These are phyloP conservation scores for Selenia dentaria DNA, from an alignment of 2,888 invertebrate species.

Conservation along the genomic window DNA sequence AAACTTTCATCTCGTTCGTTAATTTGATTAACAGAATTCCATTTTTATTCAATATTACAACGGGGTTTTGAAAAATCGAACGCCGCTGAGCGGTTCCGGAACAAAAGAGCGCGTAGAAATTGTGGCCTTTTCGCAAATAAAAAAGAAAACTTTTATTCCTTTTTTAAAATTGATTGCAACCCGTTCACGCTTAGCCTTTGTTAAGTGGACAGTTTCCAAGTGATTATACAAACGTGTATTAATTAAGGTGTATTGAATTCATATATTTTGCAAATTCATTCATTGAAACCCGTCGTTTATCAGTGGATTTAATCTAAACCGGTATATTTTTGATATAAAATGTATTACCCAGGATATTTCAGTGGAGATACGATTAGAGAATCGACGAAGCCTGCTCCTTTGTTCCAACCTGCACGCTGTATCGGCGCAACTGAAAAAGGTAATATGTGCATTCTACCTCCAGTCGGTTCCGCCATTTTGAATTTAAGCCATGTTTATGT, in stretches of 20 bases:
- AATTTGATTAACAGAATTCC: constrained; percentile 12
- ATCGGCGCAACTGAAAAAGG: constrained; percentile 47
- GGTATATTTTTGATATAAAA: background rate
- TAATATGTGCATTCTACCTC: constrained; percentile 43
- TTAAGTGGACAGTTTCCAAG: background rate
- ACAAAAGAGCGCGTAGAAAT: constrained; percentile 55
- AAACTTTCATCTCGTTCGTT: constrained; percentile 16
- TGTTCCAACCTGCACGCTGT: constrained; percentile 53
- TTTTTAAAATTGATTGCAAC: background rate
- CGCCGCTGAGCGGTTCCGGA: constrained; percentile 38
- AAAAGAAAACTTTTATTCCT: constrained; percentile 2
- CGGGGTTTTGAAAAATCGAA: constrained; percentile 35
- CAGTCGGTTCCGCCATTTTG: constrained; percentile 30
- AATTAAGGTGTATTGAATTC: background rate
- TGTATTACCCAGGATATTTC: constrained; percentile 22
- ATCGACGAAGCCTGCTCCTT: constrained; percentile 42
- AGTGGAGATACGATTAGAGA: constrained; percentile 21
- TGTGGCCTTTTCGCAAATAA: constrained; percentile 49
- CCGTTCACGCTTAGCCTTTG: background rate
- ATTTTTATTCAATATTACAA: constrained; percentile 26
- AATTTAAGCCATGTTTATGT: constrained; percentile 16
- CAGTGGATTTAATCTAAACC: background rate
- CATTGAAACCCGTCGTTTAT: background rate
- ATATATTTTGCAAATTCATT: background rate
- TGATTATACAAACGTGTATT: constrained; percentile 1